Evolutionary conservation across 1,140 invertebrate species (phyloP).

Genomic region (Aleiodes sp.): DNA sequence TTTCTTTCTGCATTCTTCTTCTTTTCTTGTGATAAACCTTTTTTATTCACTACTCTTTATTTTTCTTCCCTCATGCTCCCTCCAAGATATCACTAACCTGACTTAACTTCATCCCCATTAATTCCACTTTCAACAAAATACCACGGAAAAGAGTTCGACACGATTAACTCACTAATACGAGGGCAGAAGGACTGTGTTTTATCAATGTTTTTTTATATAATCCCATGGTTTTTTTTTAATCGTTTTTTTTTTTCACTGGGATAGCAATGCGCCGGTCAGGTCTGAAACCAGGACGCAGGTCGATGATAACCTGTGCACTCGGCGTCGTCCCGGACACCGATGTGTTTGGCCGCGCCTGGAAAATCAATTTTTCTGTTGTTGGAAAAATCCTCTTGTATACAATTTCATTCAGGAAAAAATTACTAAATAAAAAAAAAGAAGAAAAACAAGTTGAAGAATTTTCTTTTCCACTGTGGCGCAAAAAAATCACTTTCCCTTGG

Average conservation of each 20-base stretch:
- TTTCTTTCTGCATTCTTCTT: too few species aligned
- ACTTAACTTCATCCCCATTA: too few species aligned
- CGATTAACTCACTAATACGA: not conserved
- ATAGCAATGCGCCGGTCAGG: conserved; percentile 31
- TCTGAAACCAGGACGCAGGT: conserved; percentile 29
- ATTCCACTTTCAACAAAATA: too few species aligned
- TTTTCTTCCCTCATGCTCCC: too few species aligned
- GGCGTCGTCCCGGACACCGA: conserved; percentile 30
- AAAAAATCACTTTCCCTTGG: too few species aligned
- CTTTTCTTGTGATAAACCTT: too few species aligned
- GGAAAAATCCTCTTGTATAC: not conserved
- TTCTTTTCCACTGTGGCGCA: too few species aligned
- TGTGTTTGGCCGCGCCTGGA: conserved; percentile 51
- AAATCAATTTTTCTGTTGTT: conserved; percentile 53
- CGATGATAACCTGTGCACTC: conserved; percentile 43
- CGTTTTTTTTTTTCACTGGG: not conserved
- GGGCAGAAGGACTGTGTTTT: too few species aligned
- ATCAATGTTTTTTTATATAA: conserved; percentile 32
- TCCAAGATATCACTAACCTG: conserved; percentile 48
- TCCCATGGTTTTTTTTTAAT: not conserved
- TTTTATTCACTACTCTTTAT: not conserved
- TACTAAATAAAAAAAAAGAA: too few species aligned
- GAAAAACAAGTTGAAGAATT: too few species aligned
- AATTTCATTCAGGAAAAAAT: not conserved
- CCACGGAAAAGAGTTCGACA: conserved; percentile 39